Percentiles rank a stretch among this genome's conserved stretches.
These are phyloP conservation scores for Equus przewalskii DNA, from an alignment of 2,113 vertebrate genomes.

Conservation along the genomic window DNA sequence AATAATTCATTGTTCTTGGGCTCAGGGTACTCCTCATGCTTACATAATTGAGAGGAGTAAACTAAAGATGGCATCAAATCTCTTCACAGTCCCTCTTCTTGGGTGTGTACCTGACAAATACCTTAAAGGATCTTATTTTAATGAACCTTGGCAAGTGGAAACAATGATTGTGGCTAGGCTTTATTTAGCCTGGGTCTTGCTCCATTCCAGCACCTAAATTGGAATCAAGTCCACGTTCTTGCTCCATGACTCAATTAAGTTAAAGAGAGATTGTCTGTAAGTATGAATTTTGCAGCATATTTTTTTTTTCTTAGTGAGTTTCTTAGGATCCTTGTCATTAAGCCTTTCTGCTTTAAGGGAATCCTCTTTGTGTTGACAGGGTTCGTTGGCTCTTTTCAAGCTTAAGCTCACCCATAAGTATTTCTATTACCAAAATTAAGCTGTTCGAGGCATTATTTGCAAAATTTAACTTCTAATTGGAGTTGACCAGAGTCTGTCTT, in stretches of 20 bases:
- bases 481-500: background rate
- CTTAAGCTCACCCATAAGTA: background rate
- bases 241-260: background rate
- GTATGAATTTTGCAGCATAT: background rate
- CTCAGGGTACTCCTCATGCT: accelerated
- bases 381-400: background rate
- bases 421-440: background rate
- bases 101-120: accelerated
- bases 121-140: accelerated
- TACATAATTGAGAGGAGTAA: background rate
- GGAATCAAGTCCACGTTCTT: background rate
- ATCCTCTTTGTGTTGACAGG: background rate
- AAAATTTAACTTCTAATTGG: background rate
- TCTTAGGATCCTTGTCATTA: background rate
- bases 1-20: accelerated
- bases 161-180: accelerated
- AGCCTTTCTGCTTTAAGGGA: background rate
- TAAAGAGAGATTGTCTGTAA: background rate
- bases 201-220: background rate
- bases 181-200: background rate
- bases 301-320: background rate
- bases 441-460: background rate
- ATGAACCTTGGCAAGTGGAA: background rate
- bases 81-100: background rate
- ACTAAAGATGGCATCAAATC: accelerated